Percentiles rank a stretch among this genome's conserved stretches.
Conservation (phyloP, 2,113 vertebrate genomes). For the Calonectris borealis region DNA sequence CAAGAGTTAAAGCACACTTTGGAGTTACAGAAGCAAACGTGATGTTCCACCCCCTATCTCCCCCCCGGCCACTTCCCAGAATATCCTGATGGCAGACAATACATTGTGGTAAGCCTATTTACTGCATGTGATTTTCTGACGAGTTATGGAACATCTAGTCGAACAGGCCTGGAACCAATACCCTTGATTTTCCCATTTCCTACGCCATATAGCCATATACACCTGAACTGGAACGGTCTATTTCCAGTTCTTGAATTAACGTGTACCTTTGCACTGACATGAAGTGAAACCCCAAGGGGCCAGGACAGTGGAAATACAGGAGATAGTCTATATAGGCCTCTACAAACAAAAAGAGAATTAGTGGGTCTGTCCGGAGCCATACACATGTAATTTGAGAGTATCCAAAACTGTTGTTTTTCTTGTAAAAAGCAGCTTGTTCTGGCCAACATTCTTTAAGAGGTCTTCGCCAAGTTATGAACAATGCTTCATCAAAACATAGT, state of each 20-base stretch:
- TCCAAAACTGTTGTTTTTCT: not conserved
- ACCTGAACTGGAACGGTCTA: not conserved
- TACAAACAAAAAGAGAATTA: not conserved
- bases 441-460: not conserved
- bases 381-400: not conserved
- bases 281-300: not conserved
- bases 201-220: not conserved
- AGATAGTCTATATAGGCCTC: not conserved
- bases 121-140: not conserved
- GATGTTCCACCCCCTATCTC: not conserved
- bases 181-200: not conserved
- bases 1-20: not conserved
- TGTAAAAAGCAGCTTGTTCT: not conserved
- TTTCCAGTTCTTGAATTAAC: not conserved
- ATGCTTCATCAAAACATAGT: not conserved
- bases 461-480: conserved; percentile 32
- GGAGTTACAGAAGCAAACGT: not conserved
- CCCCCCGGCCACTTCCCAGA: not conserved
- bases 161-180: not conserved
- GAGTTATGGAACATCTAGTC: not conserved
- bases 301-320: not conserved
- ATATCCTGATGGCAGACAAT: not conserved
- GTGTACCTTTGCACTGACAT: not conserved
- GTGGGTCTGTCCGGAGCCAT: not conserved
- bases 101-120: not conserved